Conservation (phyloP, 1,140 invertebrate species). For the Dufourea novaeangliae region DNA sequence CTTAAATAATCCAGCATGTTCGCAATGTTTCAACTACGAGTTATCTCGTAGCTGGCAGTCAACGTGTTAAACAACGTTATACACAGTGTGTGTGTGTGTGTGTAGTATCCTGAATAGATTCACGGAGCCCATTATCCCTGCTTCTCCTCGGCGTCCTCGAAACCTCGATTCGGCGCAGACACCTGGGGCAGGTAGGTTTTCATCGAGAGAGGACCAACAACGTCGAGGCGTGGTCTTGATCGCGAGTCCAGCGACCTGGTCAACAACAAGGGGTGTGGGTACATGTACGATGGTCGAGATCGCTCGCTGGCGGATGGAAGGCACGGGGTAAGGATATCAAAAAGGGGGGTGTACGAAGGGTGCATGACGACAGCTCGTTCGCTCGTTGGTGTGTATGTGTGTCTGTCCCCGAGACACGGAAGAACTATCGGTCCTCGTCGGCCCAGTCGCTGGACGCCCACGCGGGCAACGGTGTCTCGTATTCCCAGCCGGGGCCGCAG, state of each 20-base stretch:
- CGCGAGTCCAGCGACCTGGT: conserved; percentile 55
- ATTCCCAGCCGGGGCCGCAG: conserved; percentile 94
- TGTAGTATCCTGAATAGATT: not conserved
- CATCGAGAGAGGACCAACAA: conserved; percentile 19
- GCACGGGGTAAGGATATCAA: conserved; percentile 81
- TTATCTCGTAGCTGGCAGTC: too few relatives aligned
- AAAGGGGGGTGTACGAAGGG: conserved; percentile 52
- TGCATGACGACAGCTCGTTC: conserved; percentile 36
- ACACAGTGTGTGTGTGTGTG: too few relatives aligned
- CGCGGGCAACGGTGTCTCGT: conserved; percentile 92
- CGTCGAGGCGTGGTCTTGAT: conserved; percentile 34
- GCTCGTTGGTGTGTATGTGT: conserved; percentile 20
- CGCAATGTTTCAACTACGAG: too few relatives aligned
- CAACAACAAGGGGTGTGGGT: conserved; percentile 40
- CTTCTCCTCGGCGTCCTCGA: too few relatives aligned
- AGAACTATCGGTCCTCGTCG: conserved; percentile 80
- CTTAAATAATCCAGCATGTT: too few relatives aligned
- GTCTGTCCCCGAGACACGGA: conserved; percentile 10
- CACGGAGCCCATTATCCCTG: not conserved
- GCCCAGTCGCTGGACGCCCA: conserved; percentile 93
- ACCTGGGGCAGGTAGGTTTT: not conserved
- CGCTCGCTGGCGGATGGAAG: conserved; percentile 76
- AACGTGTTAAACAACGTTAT: too few relatives aligned
- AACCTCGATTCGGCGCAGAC: conserved; percentile 24
- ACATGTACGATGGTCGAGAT: conserved; percentile 64